Percentiles rank a stretch among this genome's conserved stretches.
Evolutionary conservation across 2,113 vertebrate genomes (phyloP).

Genomic region (Nymphicus hollandicus): DNA sequence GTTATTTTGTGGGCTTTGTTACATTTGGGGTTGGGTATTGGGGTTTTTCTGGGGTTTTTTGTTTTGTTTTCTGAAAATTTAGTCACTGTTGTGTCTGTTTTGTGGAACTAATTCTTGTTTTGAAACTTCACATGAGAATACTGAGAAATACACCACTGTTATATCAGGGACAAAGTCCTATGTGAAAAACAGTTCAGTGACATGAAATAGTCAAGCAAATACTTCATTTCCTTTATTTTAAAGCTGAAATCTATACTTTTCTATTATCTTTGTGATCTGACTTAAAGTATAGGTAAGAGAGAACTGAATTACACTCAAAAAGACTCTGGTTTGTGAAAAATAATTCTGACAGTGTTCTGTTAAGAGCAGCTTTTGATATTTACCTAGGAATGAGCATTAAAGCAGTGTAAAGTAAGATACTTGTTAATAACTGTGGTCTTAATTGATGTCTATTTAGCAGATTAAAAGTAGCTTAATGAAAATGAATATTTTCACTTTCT

Average conservation of each 20-base stretch:
- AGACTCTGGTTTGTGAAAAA: neutral
- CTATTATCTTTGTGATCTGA: neutral
- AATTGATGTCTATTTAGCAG: neutral
- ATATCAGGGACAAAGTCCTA: neutral
- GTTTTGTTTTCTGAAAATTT: neutral
- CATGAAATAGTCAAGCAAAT: neutral
- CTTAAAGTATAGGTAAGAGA: neutral
- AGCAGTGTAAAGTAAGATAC: neutral
- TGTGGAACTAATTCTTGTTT: neutral
- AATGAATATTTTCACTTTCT: constrained; percentile 14
- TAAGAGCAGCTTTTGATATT: neutral
- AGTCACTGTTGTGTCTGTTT: neutral
- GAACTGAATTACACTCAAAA: neutral
- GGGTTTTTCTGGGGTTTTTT: neutral
- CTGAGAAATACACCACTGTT: neutral
- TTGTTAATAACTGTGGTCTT: neutral
- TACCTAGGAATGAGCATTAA: neutral
- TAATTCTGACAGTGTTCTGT: neutral
- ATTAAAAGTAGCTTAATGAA: neutral
- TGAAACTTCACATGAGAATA: neutral
- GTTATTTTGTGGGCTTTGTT: neutral
- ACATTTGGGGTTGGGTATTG: neutral
- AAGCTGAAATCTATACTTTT: neutral
- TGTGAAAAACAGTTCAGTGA: neutral
- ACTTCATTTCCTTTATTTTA: neutral